phyloP scores from a whole-genome alignment of 53 echinoderm and acorn worm species.

The Paracentrotus lividus region DNA sequence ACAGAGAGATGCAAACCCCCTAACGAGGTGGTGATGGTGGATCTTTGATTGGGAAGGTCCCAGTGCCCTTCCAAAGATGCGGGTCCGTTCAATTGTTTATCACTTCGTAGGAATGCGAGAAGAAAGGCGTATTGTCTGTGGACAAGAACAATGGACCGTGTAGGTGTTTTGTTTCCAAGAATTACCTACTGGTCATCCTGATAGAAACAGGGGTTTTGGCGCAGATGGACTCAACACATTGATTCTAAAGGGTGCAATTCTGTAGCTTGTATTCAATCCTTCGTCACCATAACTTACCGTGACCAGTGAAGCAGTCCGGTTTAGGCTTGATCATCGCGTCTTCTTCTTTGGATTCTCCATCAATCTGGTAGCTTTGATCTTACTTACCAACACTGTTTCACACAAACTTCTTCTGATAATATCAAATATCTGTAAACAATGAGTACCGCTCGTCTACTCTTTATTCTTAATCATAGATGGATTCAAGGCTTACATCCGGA shows the following conservation, averaged over 20 bases:
- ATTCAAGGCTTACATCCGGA: not conserved
- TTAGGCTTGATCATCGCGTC: not conserved
- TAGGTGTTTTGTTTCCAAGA: slow-evolving; percentile 23
- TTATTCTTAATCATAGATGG: not conserved
- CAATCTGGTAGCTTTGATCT: not conserved
- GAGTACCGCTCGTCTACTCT: slow-evolving; percentile 2
- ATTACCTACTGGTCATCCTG: not conserved
- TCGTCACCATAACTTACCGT: not conserved
- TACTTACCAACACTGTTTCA: not conserved
- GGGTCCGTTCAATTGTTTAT: slow-evolving; percentile 37
- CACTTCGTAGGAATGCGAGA: slow-evolving; percentile 37
- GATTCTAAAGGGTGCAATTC: not conserved
- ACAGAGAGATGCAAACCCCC: no score
- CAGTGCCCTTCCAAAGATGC: slow-evolving; percentile 45
- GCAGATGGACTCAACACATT: not conserved
- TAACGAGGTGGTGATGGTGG: not conserved
- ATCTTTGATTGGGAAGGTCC: slow-evolving; percentile 27
- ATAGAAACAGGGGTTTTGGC: not conserved
- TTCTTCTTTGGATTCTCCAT: not conserved
- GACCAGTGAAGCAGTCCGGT: not conserved
- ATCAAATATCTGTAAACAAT: slow-evolving; percentile 7
- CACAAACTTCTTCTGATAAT: no score
- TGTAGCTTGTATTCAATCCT: not conserved
- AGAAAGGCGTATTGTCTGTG: slow-evolving; percentile 53
- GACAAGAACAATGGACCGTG: slow-evolving; percentile 16